Evolutionary conservation across 2,113 vertebrate species (phyloP).

Genomic region (Myodes glareolus): DNA sequence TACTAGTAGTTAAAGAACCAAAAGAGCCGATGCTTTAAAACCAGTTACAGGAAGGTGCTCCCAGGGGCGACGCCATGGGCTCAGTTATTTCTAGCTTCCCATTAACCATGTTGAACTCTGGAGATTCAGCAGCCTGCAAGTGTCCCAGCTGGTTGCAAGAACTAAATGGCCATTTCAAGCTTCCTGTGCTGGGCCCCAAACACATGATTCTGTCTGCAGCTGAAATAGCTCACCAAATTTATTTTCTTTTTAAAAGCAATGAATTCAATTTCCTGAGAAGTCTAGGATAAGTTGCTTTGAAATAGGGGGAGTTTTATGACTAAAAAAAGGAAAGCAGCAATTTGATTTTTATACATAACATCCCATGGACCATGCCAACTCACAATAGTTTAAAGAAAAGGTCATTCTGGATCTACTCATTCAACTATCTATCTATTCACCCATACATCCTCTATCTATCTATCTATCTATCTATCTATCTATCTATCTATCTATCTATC

Average conservation of each 20-base stretch:
- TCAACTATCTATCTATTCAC: not conserved
- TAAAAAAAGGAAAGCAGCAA: not conserved
- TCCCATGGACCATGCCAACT: not conserved
- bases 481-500: not conserved
- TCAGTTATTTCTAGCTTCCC: constrained; percentile 38
- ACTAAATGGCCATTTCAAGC: not conserved
- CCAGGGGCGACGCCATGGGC: not conserved
- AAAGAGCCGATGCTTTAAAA: not conserved
- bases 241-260: constrained; percentile 43
- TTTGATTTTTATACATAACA: not conserved
- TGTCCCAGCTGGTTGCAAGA: not conserved
- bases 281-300: constrained; percentile 28
- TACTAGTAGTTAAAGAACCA: not conserved
- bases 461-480: not conserved
- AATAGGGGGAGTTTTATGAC: constrained; percentile 2
- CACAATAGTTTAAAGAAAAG: not conserved
- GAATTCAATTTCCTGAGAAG: constrained; percentile 43
- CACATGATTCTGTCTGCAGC: not conserved
- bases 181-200: not conserved
- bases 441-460: not conserved
- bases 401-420: not conserved
- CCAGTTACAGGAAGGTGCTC: not conserved
- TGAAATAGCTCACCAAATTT: not conserved
- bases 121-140: not conserved
- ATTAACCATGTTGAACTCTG: not conserved